phyloP scores from a whole-genome alignment of 35 echinoderm and acorn worm genomes.

The Heliocidaris tuberculata region DNA sequence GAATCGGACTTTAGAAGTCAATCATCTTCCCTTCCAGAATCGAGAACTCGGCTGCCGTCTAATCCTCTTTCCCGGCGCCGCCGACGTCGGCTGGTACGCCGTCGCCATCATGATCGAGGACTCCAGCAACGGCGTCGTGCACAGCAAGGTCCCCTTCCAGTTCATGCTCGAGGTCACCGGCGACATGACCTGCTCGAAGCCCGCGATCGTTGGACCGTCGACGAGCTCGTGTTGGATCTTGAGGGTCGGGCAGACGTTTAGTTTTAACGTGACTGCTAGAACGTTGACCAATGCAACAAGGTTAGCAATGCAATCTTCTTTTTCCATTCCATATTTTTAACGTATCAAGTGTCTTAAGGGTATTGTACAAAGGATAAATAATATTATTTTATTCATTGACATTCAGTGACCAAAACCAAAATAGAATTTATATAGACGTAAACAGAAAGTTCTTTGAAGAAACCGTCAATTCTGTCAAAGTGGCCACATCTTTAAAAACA shows the following conservation, averaged over 20 bases:
- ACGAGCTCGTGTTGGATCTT: constrained; percentile 20
- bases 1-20: no score
- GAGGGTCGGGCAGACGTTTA: not conserved
- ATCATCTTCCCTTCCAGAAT: not conserved
- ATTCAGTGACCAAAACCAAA: no score
- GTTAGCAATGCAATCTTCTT: not conserved
- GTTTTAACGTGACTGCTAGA: constrained; percentile 20
- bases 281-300: not conserved
- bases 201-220: not conserved
- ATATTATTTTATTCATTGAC: no score
- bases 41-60: not conserved
- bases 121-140: constrained; percentile 30
- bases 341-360: no score
- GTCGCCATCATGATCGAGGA: constrained; percentile 36
- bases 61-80: not conserved
- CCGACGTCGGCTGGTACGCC: not conserved
- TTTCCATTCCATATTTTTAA: no score
- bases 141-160: constrained; percentile 43
- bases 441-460: no score
- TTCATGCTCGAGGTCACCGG: constrained; percentile 36
- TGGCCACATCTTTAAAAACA: no score
- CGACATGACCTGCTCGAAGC: constrained; percentile 12
- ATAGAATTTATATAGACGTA: no score
- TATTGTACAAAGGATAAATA: no score
- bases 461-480: no score